Base-by-base conservation (phyloP, 2,888 invertebrate species). In the Buathra laborator region DNA sequence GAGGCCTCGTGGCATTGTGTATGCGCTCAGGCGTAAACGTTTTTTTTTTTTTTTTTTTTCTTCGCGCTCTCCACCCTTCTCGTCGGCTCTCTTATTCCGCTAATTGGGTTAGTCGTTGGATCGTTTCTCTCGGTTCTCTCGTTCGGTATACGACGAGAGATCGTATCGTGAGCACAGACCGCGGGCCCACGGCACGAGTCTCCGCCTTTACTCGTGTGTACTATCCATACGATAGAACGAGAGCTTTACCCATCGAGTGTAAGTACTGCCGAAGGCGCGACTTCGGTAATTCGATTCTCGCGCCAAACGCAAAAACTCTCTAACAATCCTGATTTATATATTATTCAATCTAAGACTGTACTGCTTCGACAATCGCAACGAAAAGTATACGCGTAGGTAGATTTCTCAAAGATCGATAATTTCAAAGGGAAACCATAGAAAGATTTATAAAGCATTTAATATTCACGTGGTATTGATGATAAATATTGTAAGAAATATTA, bases 81-180 rank as follows among this genome's bases (percentile, higher is more conserved):
- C 37, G 46, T 68, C 29, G n/a, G 12, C 37, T 37, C 62, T 68
- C 74, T 74, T 74, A 78, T 78, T 83, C 68, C 66, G 77, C 84
- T 86, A 86, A 86, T 86, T 86, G 82, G 80, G 82, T 70, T 81
- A 71, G 59, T 67, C 82, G 82, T 78, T 67, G 74, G 56, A 81
- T 82, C 77, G 72, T 46, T 71, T 72, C 46, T 72, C 56, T 67
- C 72, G 56, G 59, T 68, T 71, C 70, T n/a, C 62, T 32, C 59
- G 16, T 43, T 7, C 46, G 62, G 70, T 46, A 12, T n/a, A 43
- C 66, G 53, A 82, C 72, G 56, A 37, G 72, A 68, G 81, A 81
- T 81, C 75, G 75, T 81, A 81, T 81, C 81, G 59, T 62, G 59
- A 29, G 29, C 37, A 53, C 68, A 32, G n/a, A 24, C 37, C 71